A percentile compares a stretch with the other conserved stretches of the same genome.
Conservation (phyloP, 2,888 invertebrate species). For the Euphydryas editha region DNA sequence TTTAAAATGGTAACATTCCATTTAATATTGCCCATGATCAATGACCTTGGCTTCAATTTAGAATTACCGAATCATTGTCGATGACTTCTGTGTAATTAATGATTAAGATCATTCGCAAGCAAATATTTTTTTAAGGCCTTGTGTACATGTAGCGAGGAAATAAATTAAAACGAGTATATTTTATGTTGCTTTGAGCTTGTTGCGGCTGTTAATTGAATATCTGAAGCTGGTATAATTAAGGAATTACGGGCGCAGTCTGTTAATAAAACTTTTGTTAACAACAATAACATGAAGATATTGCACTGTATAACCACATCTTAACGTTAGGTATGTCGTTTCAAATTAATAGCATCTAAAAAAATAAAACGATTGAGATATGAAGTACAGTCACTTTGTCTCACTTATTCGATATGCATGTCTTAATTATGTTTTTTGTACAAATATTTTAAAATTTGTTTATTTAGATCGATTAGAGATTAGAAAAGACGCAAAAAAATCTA, state of each 20-base stretch:
- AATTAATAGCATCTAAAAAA: too few species aligned
- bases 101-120: constrained; percentile 1
- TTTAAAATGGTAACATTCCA: not conserved
- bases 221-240: constrained; percentile 25
- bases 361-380: too few species aligned
- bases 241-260: constrained; percentile 24
- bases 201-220: constrained; percentile 18
- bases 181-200: constrained; percentile 17
- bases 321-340: not conserved
- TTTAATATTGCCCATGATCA: not conserved
- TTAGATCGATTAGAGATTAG: too few species aligned
- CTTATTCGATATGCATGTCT: too few species aligned
- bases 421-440: too few species aligned
- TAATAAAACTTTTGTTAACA: constrained; percentile 32
- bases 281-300: constrained; percentile 24
- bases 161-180: not conserved
- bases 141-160: not conserved
- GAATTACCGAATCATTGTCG: constrained; percentile 20
- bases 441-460: too few species aligned
- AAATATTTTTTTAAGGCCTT: not conserved
- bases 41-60: constrained; percentile 44
- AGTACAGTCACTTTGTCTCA: not conserved
- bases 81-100: constrained; percentile 18
- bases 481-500: too few species aligned
- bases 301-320: not conserved